These are phyloP conservation scores for Cephus pulcher DNA, from an alignment of 2,888 invertebrate genomes.

Conservation along the genomic window DNA sequence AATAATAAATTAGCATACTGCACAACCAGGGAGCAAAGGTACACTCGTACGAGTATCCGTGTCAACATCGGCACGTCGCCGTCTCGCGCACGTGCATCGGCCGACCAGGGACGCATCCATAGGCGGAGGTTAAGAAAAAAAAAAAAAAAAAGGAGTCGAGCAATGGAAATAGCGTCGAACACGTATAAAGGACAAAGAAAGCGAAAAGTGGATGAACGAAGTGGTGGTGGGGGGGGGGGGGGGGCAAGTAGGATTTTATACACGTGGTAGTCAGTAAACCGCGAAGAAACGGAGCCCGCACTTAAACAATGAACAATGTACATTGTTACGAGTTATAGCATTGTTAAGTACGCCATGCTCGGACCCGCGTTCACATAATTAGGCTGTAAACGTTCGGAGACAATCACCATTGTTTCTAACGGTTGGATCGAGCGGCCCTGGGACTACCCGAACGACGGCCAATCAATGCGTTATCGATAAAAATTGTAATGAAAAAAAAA, in stretches of 20 bases:
- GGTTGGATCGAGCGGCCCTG: constrained; percentile 32
- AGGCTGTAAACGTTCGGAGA: constrained; percentile 67
- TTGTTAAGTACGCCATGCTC: constrained; percentile 64
- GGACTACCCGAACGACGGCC: constrained; percentile 17
- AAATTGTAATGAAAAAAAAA: background rate
- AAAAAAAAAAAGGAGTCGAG: too few species aligned
- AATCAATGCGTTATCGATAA: background rate
- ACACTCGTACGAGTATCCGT: background rate
- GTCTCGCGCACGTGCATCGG: background rate
- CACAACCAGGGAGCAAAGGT: background rate
- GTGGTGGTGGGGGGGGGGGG: background rate
- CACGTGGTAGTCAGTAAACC: constrained; percentile 1
- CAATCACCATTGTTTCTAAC: constrained; percentile 64
- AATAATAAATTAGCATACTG: background rate
- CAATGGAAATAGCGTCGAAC: background rate
- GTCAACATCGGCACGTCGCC: background rate
- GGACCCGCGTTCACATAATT: constrained; percentile 66
- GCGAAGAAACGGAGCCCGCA: constrained; percentile 45
- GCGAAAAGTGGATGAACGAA: background rate
- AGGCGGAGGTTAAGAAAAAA: too few species aligned
- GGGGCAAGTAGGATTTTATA: constrained; percentile 8
- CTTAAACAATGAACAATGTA: constrained; percentile 66
- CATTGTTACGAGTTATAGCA: constrained; percentile 67
- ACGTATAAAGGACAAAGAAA: background rate
- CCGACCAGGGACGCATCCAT: background rate